Conservation (phyloP, 2,113 vertebrate species). For the Hymenochirus boettgeri region DNA sequence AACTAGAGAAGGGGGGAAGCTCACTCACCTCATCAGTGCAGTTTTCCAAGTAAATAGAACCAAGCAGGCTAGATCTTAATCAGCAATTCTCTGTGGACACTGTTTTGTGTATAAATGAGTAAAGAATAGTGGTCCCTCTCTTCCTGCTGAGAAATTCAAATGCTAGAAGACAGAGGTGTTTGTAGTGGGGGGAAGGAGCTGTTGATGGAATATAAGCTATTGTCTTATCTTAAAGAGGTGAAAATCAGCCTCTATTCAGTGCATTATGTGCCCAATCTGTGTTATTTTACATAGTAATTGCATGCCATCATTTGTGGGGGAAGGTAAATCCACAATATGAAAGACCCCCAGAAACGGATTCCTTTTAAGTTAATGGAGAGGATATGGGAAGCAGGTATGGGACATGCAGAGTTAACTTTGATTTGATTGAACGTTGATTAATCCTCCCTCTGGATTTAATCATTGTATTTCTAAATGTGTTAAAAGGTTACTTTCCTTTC, state of each 20-base stretch:
- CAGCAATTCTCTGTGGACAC: slow-evolving; percentile 38
- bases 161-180: slow-evolving; percentile 32
- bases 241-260: slow-evolving; percentile 39
- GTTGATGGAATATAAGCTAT: slow-evolving; percentile 32
- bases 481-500: no score
- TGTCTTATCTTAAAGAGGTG: slow-evolving; percentile 45
- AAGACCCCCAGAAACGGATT: slow-evolving; percentile 19
- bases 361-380: slow-evolving; percentile 18
- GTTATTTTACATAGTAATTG: slow-evolving; percentile 40
- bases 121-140: slow-evolving; percentile 21
- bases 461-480: no score
- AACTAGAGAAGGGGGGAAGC: slow-evolving; percentile 1
- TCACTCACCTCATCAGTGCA: slow-evolving; percentile 17
- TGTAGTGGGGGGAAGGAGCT: slow-evolving; percentile 13
- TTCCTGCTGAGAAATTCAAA: slow-evolving; percentile 35
- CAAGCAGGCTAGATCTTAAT: slow-evolving; percentile 43
- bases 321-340: slow-evolving; percentile 4
- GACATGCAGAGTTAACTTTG: background rate
- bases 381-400: background rate
- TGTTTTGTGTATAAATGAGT: slow-evolving; percentile 39
- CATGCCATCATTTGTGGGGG: slow-evolving; percentile 3
- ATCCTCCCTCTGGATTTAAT: background rate
- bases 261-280: slow-evolving; percentile 36
- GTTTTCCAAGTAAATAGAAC: slow-evolving; percentile 44
- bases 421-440: no score